Percentiles rank a stretch among this genome's conserved stretches.
Evolutionary conservation across 2,113 vertebrate species (phyloP).

Genomic region (Psilopogon haemacephalus): DNA sequence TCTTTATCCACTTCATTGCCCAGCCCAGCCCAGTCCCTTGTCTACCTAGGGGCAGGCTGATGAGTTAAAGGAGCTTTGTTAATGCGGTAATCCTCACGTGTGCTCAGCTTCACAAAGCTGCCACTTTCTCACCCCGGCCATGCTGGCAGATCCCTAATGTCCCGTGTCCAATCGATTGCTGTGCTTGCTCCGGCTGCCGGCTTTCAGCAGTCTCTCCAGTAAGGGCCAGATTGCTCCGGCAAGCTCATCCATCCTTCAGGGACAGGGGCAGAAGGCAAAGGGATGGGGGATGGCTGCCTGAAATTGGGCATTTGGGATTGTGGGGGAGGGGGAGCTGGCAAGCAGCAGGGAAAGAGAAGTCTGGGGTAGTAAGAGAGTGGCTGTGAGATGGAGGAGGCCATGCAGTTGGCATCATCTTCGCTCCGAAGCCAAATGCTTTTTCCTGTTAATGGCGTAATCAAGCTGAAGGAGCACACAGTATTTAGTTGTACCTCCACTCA

Average conservation of each 20-base stretch:
- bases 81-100: conserved; percentile 55
- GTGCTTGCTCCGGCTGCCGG: not conserved
- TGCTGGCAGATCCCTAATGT: conserved; percentile 17
- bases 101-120: conserved; percentile 53
- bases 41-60: conserved; percentile 51
- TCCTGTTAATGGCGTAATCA: not conserved
- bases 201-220: conserved; percentile 1
- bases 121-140: not conserved
- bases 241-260: conserved; percentile 50
- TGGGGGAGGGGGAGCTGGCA: not conserved
- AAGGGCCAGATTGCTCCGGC: conserved; percentile 61
- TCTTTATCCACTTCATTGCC: not conserved
- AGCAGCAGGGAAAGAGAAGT: not conserved
- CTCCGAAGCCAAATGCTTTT: not conserved
- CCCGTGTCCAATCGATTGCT: conserved; percentile 69
- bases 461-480: fast-evolving
- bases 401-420: fast-evolving
- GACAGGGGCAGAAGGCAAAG: not conserved
- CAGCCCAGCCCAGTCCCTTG: not conserved
- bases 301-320: not conserved
- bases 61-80: conserved; percentile 54
- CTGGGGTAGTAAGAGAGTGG: fast-evolving
- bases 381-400: not conserved
- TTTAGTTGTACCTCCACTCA: not conserved
- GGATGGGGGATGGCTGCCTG: not conserved